Evolutionary conservation across 2,888 invertebrate species (phyloP).

Genomic region (Lysandra coridon): DNA sequence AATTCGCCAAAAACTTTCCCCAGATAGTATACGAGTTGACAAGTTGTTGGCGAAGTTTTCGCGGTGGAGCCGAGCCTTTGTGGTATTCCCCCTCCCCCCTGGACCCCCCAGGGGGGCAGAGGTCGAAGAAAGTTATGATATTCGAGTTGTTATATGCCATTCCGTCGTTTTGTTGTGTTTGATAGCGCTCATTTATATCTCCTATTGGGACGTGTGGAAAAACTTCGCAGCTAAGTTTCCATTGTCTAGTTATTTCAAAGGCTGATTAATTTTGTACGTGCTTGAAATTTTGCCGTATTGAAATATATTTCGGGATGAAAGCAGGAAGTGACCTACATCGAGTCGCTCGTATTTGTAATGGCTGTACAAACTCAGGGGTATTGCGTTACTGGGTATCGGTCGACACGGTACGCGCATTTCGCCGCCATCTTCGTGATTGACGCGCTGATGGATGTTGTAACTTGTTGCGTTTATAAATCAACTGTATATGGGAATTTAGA

Average conservation of each 20-base stretch:
- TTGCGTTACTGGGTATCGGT: neutral
- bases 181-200: conserved; percentile 14
- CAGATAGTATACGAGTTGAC: conserved; percentile 26
- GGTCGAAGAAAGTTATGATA: conserved; percentile 31
- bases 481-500: neutral
- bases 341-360: neutral
- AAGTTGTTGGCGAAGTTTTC: conserved; percentile 4
- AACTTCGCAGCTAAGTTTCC: neutral
- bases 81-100: neutral
- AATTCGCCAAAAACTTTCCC: conserved; percentile 18
- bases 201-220: conserved; percentile 22
- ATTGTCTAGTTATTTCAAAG: neutral
- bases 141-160: conserved; percentile 32
- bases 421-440: neutral
- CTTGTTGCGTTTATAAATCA: neutral
- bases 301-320: neutral
- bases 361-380: neutral
- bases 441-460: neutral
- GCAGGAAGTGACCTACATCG: neutral
- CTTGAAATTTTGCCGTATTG: neutral
- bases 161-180: conserved; percentile 12
- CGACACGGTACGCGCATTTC: neutral
- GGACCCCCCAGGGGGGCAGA: neutral
- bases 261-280: conserved; percentile 9
- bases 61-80: conserved; percentile 21